Evolutionary conservation across 2,113 vertebrate species (phyloP).

Genomic region (Malaclemys terrapin): DNA sequence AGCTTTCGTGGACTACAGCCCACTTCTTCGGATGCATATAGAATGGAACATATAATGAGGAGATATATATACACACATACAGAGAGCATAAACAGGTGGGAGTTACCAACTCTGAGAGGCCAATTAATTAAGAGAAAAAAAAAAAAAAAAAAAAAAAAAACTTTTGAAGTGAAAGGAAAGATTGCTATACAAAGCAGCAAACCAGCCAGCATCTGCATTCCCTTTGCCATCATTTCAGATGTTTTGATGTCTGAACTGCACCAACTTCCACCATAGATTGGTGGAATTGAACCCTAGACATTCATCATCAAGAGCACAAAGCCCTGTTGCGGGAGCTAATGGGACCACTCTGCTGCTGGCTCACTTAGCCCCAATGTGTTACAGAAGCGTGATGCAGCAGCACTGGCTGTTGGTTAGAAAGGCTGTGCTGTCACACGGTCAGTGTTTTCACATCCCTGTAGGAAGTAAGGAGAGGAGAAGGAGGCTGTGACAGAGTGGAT

Average conservation of each 20-base stretch:
- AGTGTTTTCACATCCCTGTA: not conserved
- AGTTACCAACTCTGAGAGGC: no score
- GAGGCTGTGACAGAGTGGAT: not conserved
- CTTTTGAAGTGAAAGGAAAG: no score
- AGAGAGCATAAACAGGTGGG: no score
- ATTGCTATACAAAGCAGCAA: not conserved
- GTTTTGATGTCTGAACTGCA: not conserved
- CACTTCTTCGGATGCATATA: no score
- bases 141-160: no score
- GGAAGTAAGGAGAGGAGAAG: not conserved
- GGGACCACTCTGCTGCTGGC: no score
- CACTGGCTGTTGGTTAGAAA: not conserved
- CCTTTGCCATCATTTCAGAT: not conserved
- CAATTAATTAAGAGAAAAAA: no score
- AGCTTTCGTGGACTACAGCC: no score
- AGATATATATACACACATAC: no score
- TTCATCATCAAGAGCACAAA: not conserved
- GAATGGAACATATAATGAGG: no score
- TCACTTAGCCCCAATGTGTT: not conserved
- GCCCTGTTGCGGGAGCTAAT: not conserved
- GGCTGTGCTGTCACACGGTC: not conserved
- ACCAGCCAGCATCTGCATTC: not conserved
- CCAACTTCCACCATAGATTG: not conserved
- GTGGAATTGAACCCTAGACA: rapidly evolving
- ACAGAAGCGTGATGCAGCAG: not conserved